Evolutionary conservation across 2,888 invertebrate species (phyloP), one percentile per base, ranked within the genome.

Genomic region (Glyphotaelius pellucidus): DNA sequence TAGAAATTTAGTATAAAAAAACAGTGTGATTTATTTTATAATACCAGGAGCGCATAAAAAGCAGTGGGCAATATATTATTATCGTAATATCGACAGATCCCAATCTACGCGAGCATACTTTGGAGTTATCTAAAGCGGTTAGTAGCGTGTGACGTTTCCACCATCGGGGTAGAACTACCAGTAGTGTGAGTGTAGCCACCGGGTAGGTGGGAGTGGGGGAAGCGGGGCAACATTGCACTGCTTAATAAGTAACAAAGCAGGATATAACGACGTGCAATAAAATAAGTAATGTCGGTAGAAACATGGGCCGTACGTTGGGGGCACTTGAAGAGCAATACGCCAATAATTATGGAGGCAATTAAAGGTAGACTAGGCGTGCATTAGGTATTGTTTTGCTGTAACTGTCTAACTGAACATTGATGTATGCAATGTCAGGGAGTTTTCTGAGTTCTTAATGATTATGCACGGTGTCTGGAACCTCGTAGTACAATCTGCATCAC

Each of bases 301-400:
- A 19, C 67, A n/a, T 25, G 3, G 25, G 25, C 83, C 32, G 35
- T 83, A 25, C 35, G 83, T 83, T 83, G 25, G 83, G 35, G 3
- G 83, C 19, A 35, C 83, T 25, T 11, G 7, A 83, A 83, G 25
- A 67, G 25, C 35, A 83, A 83, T 32, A 32, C 15, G 32, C 35
- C 83, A 35, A 83, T 83, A 35, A 83, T 83, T 83, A 83, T 15
- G 83, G 25, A 38, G 83, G 83, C 83, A 83, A 83, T 83, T 83
- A 83, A 83, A 83, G 32, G n/a, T 67, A 67, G 25, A 67, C 5
- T 25, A 67, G 67, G 67, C 67, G 67, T 67, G 67, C 11, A 67
- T n/a, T 25, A 67, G 25, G 9, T 25, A 67, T 67, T 67, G 67
- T 67, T 67, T 67, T 25, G 25, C 25, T 25, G 25, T 67, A 67